Percentiles rank a stretch among this genome's conserved stretches.
Evolutionary conservation across 2,888 invertebrate species (phyloP).

Genomic region (Odontocolon sp.): DNA sequence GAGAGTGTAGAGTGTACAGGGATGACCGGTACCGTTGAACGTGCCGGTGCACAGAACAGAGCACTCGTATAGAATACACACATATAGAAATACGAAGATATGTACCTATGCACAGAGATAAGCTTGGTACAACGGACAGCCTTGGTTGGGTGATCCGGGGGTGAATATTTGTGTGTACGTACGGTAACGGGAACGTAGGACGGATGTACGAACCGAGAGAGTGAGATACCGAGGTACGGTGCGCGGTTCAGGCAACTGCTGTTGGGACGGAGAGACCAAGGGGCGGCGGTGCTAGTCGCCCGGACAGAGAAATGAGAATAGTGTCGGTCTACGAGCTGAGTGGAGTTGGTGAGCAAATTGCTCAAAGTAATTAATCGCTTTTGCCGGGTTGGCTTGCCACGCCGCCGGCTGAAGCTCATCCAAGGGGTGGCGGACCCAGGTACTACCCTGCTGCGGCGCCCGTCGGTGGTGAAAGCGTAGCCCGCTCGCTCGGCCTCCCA

Average conservation of each 20-base stretch:
- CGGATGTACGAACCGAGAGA: slow-evolving; percentile 33
- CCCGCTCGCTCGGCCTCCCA: slow-evolving; percentile 36
- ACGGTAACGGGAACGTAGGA: slow-evolving; percentile 17
- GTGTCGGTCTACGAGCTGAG: slow-evolving; percentile 80
- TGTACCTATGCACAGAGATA: neutral
- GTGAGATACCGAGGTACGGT: slow-evolving; percentile 32
- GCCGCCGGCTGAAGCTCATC: slow-evolving; percentile 77
- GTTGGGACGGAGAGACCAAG: slow-evolving; percentile 27
- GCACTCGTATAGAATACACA: slow-evolving; percentile 11
- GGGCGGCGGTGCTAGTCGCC: slow-evolving; percentile 57
- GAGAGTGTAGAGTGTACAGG: slow-evolving; percentile 46
- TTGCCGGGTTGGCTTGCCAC: slow-evolving; percentile 79
- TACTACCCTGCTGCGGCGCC: slow-evolving; percentile 60
- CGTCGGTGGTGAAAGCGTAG: slow-evolving; percentile 54
- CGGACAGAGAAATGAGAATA: slow-evolving; percentile 79
- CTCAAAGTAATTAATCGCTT: slow-evolving; percentile 81
- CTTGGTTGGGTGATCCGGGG: slow-evolving; percentile 5
- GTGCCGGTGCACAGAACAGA: slow-evolving; percentile 3
- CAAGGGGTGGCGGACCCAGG: slow-evolving; percentile 76
- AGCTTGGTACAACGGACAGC: slow-evolving; percentile 19
- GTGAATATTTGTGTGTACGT: slow-evolving; percentile 53
- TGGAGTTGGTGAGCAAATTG: slow-evolving; percentile 80
- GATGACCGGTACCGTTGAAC: neutral
- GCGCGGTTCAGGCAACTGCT: slow-evolving; percentile 44
- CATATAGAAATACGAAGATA: slow-evolving; percentile 1